A percentile compares a stretch with the other conserved stretches of the same genome.
phyloP scores from a whole-genome alignment of 2,797 vertebrate genomes.

The Gallinago stenura region DNA sequence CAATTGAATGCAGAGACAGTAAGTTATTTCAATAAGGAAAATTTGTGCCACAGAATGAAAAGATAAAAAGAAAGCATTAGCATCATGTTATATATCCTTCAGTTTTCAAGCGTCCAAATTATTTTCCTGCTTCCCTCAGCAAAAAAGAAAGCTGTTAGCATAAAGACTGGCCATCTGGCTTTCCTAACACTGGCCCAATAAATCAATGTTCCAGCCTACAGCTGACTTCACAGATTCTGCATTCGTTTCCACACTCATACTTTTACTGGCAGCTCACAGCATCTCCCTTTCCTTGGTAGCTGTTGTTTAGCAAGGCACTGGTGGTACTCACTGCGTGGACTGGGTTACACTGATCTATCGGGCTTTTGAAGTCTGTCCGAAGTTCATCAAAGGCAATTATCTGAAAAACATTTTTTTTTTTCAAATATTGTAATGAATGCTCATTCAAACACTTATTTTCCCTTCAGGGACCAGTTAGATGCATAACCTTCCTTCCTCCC shows the following conservation, averaged over 20 bases:
- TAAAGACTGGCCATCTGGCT: background rate
- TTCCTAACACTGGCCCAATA: background rate
- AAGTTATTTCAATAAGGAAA: background rate
- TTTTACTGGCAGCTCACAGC: background rate
- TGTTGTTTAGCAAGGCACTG: background rate
- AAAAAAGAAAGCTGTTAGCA: background rate
- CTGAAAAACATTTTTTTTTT: conserved; percentile 78
- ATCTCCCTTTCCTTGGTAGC: background rate
- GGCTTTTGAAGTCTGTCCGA: conserved; percentile 96
- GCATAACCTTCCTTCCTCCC: background rate
- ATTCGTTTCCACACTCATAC: background rate
- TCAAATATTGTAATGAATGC: background rate
- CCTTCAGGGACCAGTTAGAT: background rate
- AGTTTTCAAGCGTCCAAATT: background rate
- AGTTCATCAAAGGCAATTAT: conserved; percentile 98
- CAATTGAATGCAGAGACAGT: background rate
- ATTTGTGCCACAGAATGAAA: background rate
- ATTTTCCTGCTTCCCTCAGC: background rate
- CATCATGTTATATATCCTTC: background rate
- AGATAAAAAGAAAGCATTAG: background rate
- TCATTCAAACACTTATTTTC: background rate
- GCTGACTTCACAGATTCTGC: background rate
- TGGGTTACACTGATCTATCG: conserved; percentile 96
- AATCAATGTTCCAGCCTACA: background rate
- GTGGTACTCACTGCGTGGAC: conserved; percentile 89